These are phyloP conservation scores for Caenorhabditis zanzibari DNA, from an alignment of 2,888 invertebrate genomes.

Conservation along the genomic window DNA sequence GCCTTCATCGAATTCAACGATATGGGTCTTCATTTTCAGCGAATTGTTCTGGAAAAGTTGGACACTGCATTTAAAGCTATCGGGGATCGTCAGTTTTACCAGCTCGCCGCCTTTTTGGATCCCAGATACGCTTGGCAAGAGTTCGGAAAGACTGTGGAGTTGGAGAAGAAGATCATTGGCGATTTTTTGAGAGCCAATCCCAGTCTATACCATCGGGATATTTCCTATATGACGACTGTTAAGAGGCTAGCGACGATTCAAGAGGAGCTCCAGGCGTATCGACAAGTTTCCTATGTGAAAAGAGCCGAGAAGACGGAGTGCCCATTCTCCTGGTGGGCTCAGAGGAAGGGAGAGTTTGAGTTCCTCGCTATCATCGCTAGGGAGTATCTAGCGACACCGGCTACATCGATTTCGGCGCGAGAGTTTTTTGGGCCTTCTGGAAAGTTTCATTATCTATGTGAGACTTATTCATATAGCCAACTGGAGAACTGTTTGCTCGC, in stretches of 20 bases:
- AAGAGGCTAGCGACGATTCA: neutral
- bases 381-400: slow-evolving; percentile 51
- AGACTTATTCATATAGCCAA: neutral
- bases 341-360: neutral
- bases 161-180: slow-evolving; percentile 17
- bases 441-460: slow-evolving; percentile 33
- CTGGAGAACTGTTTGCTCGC: slow-evolving; percentile 30
- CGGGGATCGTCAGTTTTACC: neutral
- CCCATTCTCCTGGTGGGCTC: slow-evolving; percentile 47
- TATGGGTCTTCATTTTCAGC: neutral
- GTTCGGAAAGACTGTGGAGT: neutral
- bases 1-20: neutral
- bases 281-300: neutral
- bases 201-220: neutral
- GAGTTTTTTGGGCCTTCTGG: slow-evolving; percentile 32
- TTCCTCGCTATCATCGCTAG: slow-evolving; percentile 22
- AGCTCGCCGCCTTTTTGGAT: slow-evolving; percentile 29
- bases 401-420: slow-evolving; percentile 27
- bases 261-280: slow-evolving; percentile 34
- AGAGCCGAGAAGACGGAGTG: slow-evolving; percentile 11
- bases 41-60: neutral
- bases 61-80: too few species aligned
- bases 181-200: neutral
- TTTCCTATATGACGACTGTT: neutral
- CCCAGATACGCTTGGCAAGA: slow-evolving; percentile 28